phyloP scores from a whole-genome alignment of 1,140 invertebrate species.

The Gryllus bimaculatus region DNA sequence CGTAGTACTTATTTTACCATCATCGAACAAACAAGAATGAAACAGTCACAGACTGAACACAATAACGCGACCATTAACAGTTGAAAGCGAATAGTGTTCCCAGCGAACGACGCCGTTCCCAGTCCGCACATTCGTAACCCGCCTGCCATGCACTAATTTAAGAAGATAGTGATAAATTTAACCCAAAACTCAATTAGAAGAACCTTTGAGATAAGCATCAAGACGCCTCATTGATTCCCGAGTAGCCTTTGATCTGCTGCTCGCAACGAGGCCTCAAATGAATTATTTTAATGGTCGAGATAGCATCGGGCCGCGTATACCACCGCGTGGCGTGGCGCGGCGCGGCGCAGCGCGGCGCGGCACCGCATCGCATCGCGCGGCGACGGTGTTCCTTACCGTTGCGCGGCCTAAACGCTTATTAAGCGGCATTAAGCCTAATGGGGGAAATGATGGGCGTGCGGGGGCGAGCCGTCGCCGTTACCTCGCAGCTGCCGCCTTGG shows the following conservation, averaged over 20 bases:
- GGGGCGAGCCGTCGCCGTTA: too few relatives aligned
- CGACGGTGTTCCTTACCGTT: too few relatives aligned
- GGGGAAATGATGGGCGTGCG: too few relatives aligned
- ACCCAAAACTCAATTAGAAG: neutral
- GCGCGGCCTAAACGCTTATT: too few relatives aligned
- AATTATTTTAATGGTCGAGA: neutral
- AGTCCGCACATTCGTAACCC: neutral
- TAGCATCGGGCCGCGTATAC: neutral
- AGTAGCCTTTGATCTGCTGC: neutral
- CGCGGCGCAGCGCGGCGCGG: too few relatives aligned
- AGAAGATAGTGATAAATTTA: neutral
- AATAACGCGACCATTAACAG: neutral
- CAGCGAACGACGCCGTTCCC: neutral
- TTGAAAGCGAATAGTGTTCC: neutral
- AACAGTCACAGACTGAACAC: too few relatives aligned
- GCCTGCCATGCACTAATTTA: neutral
- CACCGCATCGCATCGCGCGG: too few relatives aligned
- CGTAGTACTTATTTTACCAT: too few relatives aligned
- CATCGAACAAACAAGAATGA: too few relatives aligned
- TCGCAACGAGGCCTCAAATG: neutral
- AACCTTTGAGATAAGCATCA: neutral
- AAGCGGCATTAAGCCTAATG: too few relatives aligned
- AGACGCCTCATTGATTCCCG: neutral
- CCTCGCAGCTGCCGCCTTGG: too few relatives aligned
- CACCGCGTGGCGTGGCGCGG: too few relatives aligned